Conservation (phyloP, 2,888 invertebrate species). For the Chymomyza caudatula region DNA sequence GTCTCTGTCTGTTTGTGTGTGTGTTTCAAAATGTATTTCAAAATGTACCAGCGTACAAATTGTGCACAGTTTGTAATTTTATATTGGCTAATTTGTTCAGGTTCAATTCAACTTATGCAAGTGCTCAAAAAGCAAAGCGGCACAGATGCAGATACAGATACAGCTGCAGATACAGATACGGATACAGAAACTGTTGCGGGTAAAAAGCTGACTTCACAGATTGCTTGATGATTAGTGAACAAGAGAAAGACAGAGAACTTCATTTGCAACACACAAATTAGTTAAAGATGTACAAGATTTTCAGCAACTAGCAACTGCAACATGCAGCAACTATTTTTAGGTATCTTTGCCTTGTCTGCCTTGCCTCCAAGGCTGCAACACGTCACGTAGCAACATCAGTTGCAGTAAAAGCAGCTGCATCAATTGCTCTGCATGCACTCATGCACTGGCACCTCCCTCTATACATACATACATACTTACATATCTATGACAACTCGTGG, state of each 20-base stretch:
- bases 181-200: not conserved
- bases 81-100: constrained; percentile 27
- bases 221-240: not conserved
- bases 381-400: not conserved
- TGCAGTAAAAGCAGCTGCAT: not conserved
- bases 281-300: not conserved
- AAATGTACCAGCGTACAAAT: constrained; percentile 2
- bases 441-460: not conserved
- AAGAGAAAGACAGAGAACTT: not conserved
- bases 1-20: constrained; percentile 4
- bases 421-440: too few relatives aligned
- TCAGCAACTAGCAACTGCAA: not conserved
- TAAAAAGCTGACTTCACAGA: not conserved
- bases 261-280: not conserved
- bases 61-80: constrained; percentile 34
- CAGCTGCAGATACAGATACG: not conserved
- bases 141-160: not conserved
- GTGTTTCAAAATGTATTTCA: constrained; percentile 1
- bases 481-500: not conserved
- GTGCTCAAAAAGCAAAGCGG: constrained; percentile 11
- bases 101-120: constrained; percentile 20
- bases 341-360: not conserved
- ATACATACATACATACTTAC: not conserved
- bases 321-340: not conserved
- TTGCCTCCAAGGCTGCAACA: too few relatives aligned